These are phyloP conservation scores for Globia sparganii DNA, from an alignment of 2,888 invertebrate genomes.

Conservation along the genomic window DNA sequence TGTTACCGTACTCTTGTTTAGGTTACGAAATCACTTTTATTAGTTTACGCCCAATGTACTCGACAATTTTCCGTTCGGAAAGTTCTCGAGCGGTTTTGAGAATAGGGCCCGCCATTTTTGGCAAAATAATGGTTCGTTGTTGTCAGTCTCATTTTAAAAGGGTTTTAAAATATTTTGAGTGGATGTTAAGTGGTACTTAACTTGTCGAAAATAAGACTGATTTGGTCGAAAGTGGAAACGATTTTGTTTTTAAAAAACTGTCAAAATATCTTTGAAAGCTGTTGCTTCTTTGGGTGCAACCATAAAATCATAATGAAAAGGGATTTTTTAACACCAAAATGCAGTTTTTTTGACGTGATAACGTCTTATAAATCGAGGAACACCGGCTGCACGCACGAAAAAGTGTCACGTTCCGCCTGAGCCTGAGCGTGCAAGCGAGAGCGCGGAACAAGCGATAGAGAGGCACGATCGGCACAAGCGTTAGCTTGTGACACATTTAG, in stretches of 20 bases:
- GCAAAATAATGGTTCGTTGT: slow-evolving; percentile 46
- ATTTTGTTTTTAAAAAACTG: slow-evolving; percentile 1
- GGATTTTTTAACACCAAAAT: neutral
- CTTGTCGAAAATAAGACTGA: slow-evolving; percentile 13
- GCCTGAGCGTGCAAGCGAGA: too few species aligned
- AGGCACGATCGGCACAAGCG: too few species aligned
- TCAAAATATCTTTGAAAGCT: slow-evolving; percentile 12
- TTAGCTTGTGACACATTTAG: too few species aligned
- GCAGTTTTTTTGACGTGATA: too few species aligned
- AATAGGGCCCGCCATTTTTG: slow-evolving; percentile 45
- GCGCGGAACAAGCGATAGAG: too few species aligned
- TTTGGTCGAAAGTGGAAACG: neutral
- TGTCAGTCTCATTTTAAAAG: slow-evolving; percentile 53
- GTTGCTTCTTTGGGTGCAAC: neutral
- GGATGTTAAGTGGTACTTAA: slow-evolving; percentile 44
- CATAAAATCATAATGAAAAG: neutral
- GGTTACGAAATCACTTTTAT: slow-evolving; percentile 35
- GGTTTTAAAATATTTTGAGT: slow-evolving; percentile 52
- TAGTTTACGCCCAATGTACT: slow-evolving; percentile 27
- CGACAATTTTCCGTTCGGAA: slow-evolving; percentile 21
- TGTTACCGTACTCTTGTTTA: slow-evolving; percentile 60
- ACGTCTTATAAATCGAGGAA: too few species aligned
- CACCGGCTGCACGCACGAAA: too few species aligned
- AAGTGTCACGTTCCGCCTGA: too few species aligned
- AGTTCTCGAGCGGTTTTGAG: slow-evolving; percentile 40